Evolutionary conservation across 2,888 invertebrate species (phyloP), one percentile per base, ranked within the genome.

Genomic region (Drosophila rubida): DNA sequence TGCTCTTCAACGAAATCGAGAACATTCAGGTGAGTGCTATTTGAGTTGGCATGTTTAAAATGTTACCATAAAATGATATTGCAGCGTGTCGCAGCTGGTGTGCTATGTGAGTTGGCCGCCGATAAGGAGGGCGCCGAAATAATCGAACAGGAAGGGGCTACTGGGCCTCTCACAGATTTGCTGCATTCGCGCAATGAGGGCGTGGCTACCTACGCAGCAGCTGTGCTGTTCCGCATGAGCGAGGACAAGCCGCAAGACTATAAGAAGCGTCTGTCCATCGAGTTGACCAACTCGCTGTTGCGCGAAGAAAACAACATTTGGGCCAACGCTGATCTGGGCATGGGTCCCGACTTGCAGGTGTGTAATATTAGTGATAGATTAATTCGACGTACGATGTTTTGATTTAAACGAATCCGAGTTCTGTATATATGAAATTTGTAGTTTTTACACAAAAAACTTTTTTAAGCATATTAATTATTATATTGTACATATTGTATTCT

Each of bases 171-270:
- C 19, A 99, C 99, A 0, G 98, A 99, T 91, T 93, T 99, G 59
- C 93, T 99, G 78, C 98, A 99, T 93, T 99, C 98, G 16, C 95
- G 98, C 79, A 99, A 99, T 90, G 99, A 99, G 94, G 98, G 98
- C 67, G 98, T 99, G 71, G 99, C 99, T 9, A 99, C 99, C 0
- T 99, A 99, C 91, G 99, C 99, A 30, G 99, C 99, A 1, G 99
- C 98, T 1, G 98, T 99, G 23, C 93, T 99, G 65, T 99, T 98
- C 94, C 96, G 98, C 82, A 98, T 99, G 98, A 98, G 98, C 66
- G 98, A 98, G 91, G 99, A 99, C 92, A 99, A 99, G 92, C 98
- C 99, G n/a, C 97, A 97, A 91, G 99, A 99, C 91, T 99, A 98
- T 93, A 98, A 98, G 93, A 98, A 99, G 93, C 94, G 98, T 75